These are phyloP conservation scores for Liodrosophila aerea DNA, from an alignment of 2,888 invertebrate genomes.

Conservation along the genomic window DNA sequence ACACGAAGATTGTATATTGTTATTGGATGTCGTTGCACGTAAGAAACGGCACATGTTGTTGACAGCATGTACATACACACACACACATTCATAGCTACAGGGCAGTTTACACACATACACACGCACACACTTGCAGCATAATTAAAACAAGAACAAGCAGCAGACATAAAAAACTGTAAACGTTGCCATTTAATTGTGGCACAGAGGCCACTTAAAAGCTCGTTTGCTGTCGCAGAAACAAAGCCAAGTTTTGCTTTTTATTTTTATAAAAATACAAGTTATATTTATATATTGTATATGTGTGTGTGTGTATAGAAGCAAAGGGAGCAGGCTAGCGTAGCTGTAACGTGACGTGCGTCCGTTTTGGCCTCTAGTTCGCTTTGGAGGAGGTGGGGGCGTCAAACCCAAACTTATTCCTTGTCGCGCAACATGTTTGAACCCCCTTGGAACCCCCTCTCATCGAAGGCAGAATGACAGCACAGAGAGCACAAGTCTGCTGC, in stretches of 20 bases:
- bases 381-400: neutral
- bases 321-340: no score
- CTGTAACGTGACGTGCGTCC: constrained; percentile 37
- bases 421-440: constrained; percentile 60
- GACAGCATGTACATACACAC: constrained; percentile 32
- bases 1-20: constrained; percentile 34
- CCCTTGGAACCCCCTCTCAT: no score
- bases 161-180: constrained; percentile 23
- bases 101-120: no score
- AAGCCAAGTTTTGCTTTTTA: no score
- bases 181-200: constrained; percentile 47
- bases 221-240: constrained; percentile 36
- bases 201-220: constrained; percentile 47
- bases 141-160: constrained; percentile 7
- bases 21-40: constrained; percentile 14
- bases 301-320: neutral
- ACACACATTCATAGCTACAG: no score
- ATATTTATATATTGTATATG: constrained; percentile 9
- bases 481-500: no score
- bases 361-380: no score
- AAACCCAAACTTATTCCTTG: constrained; percentile 41
- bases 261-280: constrained; percentile 25
- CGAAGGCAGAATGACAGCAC: no score
- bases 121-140: constrained; percentile 5
- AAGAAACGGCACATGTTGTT: constrained; percentile 35